Evolutionary conservation across 2,797 vertebrate genomes (phyloP), one percentile per base, ranked within the genome.

Genomic region (Tangara arthus): DNA sequence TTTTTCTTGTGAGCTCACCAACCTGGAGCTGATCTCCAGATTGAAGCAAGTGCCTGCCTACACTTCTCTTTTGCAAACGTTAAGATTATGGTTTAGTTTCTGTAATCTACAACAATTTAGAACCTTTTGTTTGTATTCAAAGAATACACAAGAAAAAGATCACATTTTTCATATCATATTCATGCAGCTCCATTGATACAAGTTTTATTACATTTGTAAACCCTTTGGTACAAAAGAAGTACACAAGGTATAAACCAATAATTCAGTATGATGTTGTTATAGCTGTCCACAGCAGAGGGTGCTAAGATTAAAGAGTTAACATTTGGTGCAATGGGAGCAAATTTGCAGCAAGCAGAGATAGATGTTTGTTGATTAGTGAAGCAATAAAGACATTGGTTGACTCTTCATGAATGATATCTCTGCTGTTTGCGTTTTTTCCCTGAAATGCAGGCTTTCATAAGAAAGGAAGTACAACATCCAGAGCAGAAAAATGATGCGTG

Each of bases 201-300:
- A 82, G 8, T 20, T 34, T 28, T 26, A 11, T 18, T 52, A 42
- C 27, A 35, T 80, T 75, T 61, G 18, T 69, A 89, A 44, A 80
- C 21, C 5, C 12, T 46, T 55, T 49, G n/a, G 32, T 80, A 63
- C 7, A 57, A 70, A 52, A 69, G 23, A 63, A 23, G 55, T n/a
- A 53, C 6, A 6, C 5, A 53, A 61, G 3, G 47, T 37, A 65
- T 28, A 86, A 86, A 81, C 28, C 10, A 78, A 69, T 55, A 90
- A 93, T 76, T 55, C 93, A 79, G 50, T 32, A 71, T 3, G 12
- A 71, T 91, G 90, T 93, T 91, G 57, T 94, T 93, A 94, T 44
- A 96, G 66, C n/a, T 91, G 55, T 79, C 87, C 89, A 90, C 94
- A 93, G 76, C 79, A 97, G 94, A 96, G 89, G 92, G 94, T 96